Base-by-base conservation (phyloP, 1,140 invertebrate species). In the Calephelis virginiensis region DNA sequence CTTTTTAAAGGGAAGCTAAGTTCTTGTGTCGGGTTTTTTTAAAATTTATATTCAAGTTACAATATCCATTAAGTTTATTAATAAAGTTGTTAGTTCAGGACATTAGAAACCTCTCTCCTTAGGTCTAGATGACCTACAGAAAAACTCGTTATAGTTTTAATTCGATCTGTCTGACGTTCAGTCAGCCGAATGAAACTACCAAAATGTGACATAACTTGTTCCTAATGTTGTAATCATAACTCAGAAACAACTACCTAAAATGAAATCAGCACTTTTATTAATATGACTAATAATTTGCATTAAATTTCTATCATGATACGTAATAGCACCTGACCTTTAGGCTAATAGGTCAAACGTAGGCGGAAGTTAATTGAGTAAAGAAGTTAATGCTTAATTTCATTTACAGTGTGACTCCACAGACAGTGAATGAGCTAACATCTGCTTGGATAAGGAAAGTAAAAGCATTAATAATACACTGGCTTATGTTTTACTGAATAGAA, bases 391-490 rank as follows among this genome's bases (percentile, higher is more conserved):
- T 38, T 59, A 38, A 59, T 38, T 59, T 59, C 56, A 59, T 59
- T 59, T 59, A 59, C n/a, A 12, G 28, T 12, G 8, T 56, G 11
- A 59, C 37, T 28, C 28, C 28, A 40, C 12, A 59, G 28, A 8
- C 37, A 37, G 11, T 38, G 37, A 38, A 12, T 38, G 12, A 38
- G 6, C n/a, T 59, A 59, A n/a, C 56, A 59, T 59, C 12, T 59
- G 56, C 37, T 59, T 59, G 53, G n/a, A 14, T 64, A 53, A 48
- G 56, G 63, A 65, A 71, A 71, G 66, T 75, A 73, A 75, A 73
- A 61, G 62, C 40, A 49, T 66, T 48, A 53, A 28, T 53, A 28
- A 12, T n/a, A 47, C 64, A 59, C 64, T 37, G 40, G 40, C 40
- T 17, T 47, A 12, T 14, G 1, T 5, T 11, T 64, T 75, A 72